These are phyloP conservation scores for Galeopterus variegatus DNA, from an alignment of 2,113 vertebrate genomes.

Conservation along the genomic window DNA sequence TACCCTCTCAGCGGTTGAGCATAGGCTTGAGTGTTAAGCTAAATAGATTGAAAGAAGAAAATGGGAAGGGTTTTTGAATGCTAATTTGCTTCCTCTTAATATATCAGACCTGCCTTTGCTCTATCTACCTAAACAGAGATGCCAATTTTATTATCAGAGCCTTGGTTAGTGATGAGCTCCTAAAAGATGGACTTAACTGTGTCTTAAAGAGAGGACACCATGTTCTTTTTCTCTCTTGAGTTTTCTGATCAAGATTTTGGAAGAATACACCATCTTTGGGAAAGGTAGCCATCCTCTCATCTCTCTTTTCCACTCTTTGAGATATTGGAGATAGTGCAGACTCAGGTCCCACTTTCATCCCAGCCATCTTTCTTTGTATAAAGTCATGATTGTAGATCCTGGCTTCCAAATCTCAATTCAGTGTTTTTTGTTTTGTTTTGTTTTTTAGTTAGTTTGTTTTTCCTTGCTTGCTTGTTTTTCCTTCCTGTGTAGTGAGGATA, in stretches of 20 bases:
- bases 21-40: neutral
- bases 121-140: neutral
- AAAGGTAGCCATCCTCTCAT: fast-evolving
- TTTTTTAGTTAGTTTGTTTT: neutral
- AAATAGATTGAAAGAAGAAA: neutral
- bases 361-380: neutral
- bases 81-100: neutral
- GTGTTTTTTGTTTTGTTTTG: neutral
- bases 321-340: neutral
- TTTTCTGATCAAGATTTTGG: neutral
- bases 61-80: neutral
- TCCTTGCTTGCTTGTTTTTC: neutral
- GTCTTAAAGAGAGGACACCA: neutral
- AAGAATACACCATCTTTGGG: neutral
- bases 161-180: neutral
- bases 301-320: neutral
- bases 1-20: neutral
- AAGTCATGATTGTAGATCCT: neutral
- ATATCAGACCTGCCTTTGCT: neutral
- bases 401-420: neutral
- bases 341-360: neutral
- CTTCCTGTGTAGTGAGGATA: neutral
- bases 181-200: fast-evolving
- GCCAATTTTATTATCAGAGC: neutral
- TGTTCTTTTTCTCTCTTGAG: neutral